phyloP scores from a whole-genome alignment of 2,888 invertebrate species.

The Drosophila limbata region DNA sequence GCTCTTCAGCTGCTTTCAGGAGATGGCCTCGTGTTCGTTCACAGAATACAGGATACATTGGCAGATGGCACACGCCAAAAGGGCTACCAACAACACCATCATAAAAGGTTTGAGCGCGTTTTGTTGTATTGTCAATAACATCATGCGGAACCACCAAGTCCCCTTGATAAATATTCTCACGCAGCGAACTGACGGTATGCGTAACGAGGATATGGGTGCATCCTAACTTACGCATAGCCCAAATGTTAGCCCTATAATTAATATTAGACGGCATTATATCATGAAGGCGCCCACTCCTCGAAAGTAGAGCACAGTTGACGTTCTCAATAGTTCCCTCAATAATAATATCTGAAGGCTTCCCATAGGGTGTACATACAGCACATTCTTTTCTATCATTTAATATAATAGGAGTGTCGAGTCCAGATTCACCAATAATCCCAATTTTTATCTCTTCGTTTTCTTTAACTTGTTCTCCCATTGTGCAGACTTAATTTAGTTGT shows the following conservation, averaged over 20 bases:
- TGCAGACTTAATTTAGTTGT: background rate
- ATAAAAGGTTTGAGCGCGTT: constrained; percentile 91
- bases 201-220: constrained; percentile 97
- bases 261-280: constrained; percentile 93
- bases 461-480: constrained; percentile 1
- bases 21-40: constrained; percentile 89
- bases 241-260: constrained; percentile 98
- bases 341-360: constrained; percentile 92
- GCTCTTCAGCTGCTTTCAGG: constrained; percentile 87
- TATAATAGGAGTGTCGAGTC: constrained; percentile 93
- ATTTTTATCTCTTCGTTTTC: constrained; percentile 87
- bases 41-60: constrained; percentile 96
- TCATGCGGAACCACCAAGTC: constrained; percentile 94
- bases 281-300: constrained; percentile 89
- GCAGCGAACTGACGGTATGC: constrained; percentile 96
- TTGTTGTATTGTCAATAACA: constrained; percentile 89
- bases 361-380: constrained; percentile 92
- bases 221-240: constrained; percentile 93
- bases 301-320: constrained; percentile 90
- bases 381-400: constrained; percentile 89
- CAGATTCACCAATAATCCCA: constrained; percentile 98
- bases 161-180: constrained; percentile 93
- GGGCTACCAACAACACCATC: constrained; percentile 89
- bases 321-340: constrained; percentile 91
- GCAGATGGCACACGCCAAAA: constrained; percentile 94